Evolutionary conservation across 1,140 invertebrate genomes (phyloP), one percentile per base, ranked within the genome.

Genomic region (Drosophila sulfurigaster): DNA sequence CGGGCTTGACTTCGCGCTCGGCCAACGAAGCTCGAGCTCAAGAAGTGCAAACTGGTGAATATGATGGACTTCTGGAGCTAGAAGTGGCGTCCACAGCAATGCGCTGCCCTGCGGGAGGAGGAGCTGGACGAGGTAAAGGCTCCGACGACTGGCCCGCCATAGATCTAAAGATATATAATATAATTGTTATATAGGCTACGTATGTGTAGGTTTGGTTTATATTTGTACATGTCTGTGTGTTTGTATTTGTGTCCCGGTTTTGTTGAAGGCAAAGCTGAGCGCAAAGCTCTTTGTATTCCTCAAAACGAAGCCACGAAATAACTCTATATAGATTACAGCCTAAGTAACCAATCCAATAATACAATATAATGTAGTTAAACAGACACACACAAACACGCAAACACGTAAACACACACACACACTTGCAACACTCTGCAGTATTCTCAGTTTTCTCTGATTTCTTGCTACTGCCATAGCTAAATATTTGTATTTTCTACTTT

Each of bases 1-100:
- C 91, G 94, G n/a, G 94, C 94, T 94, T 95, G 94, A 95, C 92
- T 89, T 69, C 78, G 86, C 59, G 85, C 90, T n/a, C 67, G 91
- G 60, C 85, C 91, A 67, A 92, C 89, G n/a, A 91, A 92, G 78
- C 69, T 92, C 66, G 91, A 92, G 82, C 82, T 92, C 59, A 92
- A 91, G 72, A 92, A 92, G 68, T 92, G 86, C 81, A 92, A 91
- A 77, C 77, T 92, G 80, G 91, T 92, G 60, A 92, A 92, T 71
- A 88, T 92, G 91, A 89, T 91, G 89, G 91, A 92, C 78, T 92
- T 91, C 63, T 92, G 91, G 91, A 92, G 91, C 91, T 92, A 92
- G 91, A 92, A 92, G 91, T 92, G 91, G 91, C 91, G 91, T 85
- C 78, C 81, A 46, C 83, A 83, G 83, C 83, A 70, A 56, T 80